A percentile compares a stretch with the other conserved stretches of the same genome.
Conservation (phyloP, 1,140 invertebrate genomes). For the Diplogasteroides magnus region DNA sequence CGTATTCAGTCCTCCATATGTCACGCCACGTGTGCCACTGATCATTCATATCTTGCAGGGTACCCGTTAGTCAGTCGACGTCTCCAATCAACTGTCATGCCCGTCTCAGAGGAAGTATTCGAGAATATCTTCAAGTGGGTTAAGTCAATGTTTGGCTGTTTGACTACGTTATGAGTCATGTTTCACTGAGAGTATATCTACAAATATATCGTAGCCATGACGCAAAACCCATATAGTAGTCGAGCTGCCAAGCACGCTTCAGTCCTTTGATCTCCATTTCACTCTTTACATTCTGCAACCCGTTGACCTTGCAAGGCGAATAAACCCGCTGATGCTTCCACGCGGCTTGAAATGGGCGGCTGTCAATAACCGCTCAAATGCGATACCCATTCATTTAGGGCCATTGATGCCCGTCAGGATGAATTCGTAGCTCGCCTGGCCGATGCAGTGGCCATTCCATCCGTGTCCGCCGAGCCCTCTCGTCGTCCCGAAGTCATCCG, state of each 20-base stretch:
- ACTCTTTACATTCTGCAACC: background rate
- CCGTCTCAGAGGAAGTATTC: background rate
- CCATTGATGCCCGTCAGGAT: slow-evolving; percentile 20
- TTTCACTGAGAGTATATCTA: too few species aligned
- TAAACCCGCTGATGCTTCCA: too few species aligned
- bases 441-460: slow-evolving; percentile 85
- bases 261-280: background rate
- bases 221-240: too few species aligned
- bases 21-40: background rate
- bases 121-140: background rate
- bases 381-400: too few species aligned
- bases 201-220: too few species aligned
- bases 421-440: slow-evolving; percentile 59
- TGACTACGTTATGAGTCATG: too few species aligned
- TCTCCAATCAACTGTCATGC: background rate
- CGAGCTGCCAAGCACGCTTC: too few species aligned
- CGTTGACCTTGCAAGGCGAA: too few species aligned
- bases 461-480: slow-evolving; percentile 85
- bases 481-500: slow-evolving; percentile 68
- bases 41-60: background rate
- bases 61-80: background rate
- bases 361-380: too few species aligned
- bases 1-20: background rate
- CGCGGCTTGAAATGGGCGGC: too few species aligned
- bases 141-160: too few species aligned